Evolutionary conservation across 2,113 vertebrate species (phyloP).

Genomic region (Semnornis frantzii): DNA sequence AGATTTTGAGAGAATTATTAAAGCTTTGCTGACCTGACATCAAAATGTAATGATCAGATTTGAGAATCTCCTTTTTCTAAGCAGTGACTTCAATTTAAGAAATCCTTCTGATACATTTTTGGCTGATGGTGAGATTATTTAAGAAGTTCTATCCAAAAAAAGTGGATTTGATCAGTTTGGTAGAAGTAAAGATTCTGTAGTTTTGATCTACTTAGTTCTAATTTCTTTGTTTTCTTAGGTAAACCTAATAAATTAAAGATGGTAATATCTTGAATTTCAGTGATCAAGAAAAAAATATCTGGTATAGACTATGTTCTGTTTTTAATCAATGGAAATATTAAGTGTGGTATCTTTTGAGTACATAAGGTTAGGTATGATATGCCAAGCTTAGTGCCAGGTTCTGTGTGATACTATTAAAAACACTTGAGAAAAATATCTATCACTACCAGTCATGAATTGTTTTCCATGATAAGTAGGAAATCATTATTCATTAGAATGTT

Average conservation of each 20-base stretch:
- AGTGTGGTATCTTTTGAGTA: neutral
- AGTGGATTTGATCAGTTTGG: neutral
- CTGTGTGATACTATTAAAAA: neutral
- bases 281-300: neutral
- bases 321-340: neutral
- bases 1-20: neutral
- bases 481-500: neutral
- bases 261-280: neutral
- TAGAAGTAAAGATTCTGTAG: neutral
- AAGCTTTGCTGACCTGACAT: neutral
- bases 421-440: neutral
- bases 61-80: neutral
- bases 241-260: neutral
- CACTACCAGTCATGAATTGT: neutral
- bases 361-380: neutral
- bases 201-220: neutral
- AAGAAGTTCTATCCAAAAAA: neutral
- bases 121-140: neutral
- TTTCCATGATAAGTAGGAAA: neutral
- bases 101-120: neutral
- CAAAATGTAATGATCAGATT: neutral
- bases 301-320: neutral
- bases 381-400: neutral
- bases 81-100: neutral
- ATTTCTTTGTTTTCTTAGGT: neutral